phyloP scores from a whole-genome alignment of 2,888 invertebrate genomes.

The Acleris laterana region DNA sequence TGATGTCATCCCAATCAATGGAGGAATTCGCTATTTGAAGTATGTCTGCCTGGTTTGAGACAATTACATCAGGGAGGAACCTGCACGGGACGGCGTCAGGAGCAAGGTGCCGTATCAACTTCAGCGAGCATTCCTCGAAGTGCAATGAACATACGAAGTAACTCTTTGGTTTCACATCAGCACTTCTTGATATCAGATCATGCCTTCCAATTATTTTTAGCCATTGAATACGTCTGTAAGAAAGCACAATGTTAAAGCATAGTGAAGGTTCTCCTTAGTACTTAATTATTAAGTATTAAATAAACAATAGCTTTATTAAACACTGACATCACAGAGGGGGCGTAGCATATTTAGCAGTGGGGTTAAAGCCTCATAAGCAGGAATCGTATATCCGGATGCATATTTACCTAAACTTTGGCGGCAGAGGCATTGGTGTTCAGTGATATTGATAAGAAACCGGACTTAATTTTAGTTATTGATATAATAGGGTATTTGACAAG shows the following conservation, averaged over 20 bases:
- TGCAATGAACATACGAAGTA: constrained; percentile 13
- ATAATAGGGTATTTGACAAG: too few species aligned
- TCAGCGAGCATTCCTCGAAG: constrained; percentile 10
- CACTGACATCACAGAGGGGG: too few species aligned
- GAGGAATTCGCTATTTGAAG: background rate
- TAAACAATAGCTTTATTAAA: too few species aligned
- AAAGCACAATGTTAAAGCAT: background rate
- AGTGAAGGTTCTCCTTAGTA: too few species aligned
- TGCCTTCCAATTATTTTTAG: constrained; percentile 14
- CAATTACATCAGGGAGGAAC: constrained; percentile 8
- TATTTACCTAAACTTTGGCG: too few species aligned
- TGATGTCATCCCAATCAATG: constrained; percentile 12
- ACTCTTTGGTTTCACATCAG: background rate
- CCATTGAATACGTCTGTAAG: constrained; percentile 18
- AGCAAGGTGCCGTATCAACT: background rate
- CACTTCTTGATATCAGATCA: background rate
- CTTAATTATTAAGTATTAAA: too few species aligned
- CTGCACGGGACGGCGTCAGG: constrained; percentile 6
- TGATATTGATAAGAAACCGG: too few species aligned
- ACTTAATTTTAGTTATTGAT: too few species aligned
- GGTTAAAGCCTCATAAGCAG: too few species aligned
- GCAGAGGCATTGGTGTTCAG: too few species aligned
- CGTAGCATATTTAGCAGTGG: too few species aligned
- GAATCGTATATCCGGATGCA: too few species aligned
- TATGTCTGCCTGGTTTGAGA: background rate